phyloP scores from a whole-genome alignment of 1,140 invertebrate species.

The Spodoptera litura region DNA sequence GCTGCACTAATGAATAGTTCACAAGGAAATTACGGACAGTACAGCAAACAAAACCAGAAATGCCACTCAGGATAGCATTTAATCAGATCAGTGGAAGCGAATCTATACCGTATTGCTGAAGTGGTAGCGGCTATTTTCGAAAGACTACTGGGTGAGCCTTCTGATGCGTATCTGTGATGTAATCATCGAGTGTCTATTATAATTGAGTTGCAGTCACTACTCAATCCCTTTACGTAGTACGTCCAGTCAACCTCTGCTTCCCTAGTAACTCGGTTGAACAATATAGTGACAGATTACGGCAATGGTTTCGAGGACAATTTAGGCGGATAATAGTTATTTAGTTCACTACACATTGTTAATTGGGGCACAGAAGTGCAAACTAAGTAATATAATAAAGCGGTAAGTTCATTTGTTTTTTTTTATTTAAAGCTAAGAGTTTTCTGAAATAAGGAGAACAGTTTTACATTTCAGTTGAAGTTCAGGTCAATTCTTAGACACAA shows the following conservation, averaged over 20 bases:
- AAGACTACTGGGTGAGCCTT: not conserved
- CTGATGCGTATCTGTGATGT: not conserved
- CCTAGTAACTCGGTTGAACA: not conserved
- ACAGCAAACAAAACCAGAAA: not conserved
- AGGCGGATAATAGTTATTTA: not conserved
- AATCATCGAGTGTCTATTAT: not conserved
- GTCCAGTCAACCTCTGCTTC: constrained; percentile 19
- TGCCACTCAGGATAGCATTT: not conserved
- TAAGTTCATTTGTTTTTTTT: not conserved
- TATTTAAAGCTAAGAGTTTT: no score
- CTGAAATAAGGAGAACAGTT: not conserved
- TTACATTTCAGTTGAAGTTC: not conserved
- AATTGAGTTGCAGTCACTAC: constrained; percentile 7
- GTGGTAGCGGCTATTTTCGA: not conserved
- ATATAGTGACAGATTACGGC: not conserved
- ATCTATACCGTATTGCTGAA: not conserved
- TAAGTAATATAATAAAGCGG: not conserved
- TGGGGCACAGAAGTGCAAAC: not conserved
- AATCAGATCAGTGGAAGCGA: not conserved
- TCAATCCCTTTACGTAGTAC: constrained; percentile 1
- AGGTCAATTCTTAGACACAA: no score
- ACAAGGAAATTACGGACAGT: not conserved
- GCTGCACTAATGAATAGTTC: constrained; percentile 11
- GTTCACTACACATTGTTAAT: not conserved
- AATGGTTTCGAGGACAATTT: not conserved